Percentiles rank a stretch among this genome's conserved stretches.
These are phyloP conservation scores for Catostylus mosaicus DNA, from an alignment of 30 jellyfish, hydroid and myxozoan genomes.

Conservation along the genomic window DNA sequence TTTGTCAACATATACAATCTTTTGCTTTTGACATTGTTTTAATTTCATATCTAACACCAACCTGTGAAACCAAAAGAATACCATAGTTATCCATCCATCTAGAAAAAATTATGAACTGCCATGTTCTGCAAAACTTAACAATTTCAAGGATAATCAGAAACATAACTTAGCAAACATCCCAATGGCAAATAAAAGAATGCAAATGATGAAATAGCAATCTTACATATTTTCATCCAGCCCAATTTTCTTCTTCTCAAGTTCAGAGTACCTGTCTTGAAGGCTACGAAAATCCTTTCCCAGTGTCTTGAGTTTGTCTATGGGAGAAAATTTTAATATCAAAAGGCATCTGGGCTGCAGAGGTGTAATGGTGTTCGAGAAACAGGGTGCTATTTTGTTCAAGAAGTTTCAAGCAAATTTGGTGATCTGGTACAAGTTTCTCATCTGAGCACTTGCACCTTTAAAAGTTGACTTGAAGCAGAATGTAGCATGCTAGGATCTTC, in stretches of 20 bases:
- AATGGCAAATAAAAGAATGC: too few species aligned
- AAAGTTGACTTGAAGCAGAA: too few species aligned
- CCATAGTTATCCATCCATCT: background rate
- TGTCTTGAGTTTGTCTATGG: constrained; percentile 23
- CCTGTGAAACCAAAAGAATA: background rate
- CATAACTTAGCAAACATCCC: too few species aligned
- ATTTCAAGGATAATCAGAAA: too few species aligned
- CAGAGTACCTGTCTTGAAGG: constrained; percentile 62
- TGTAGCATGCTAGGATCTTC: too few species aligned
- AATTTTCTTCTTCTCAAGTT: constrained; percentile 63
- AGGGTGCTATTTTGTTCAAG: too few species aligned
- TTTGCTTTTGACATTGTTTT: background rate
- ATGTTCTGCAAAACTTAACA: background rate
- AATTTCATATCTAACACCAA: background rate
- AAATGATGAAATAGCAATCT: constrained; percentile 1
- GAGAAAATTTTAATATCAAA: too few species aligned
- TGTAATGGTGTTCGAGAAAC: too few species aligned
- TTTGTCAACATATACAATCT: background rate
- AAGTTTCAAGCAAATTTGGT: too few species aligned
- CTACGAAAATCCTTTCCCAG: constrained; percentile 30
- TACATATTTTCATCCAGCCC: constrained; percentile 38
- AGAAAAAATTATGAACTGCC: background rate
- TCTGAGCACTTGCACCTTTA: too few species aligned
- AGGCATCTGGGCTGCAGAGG: too few species aligned
- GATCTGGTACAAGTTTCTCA: too few species aligned